Conservation (phyloP, 2,888 invertebrate genomes). For the Rhingia rostrata region DNA sequence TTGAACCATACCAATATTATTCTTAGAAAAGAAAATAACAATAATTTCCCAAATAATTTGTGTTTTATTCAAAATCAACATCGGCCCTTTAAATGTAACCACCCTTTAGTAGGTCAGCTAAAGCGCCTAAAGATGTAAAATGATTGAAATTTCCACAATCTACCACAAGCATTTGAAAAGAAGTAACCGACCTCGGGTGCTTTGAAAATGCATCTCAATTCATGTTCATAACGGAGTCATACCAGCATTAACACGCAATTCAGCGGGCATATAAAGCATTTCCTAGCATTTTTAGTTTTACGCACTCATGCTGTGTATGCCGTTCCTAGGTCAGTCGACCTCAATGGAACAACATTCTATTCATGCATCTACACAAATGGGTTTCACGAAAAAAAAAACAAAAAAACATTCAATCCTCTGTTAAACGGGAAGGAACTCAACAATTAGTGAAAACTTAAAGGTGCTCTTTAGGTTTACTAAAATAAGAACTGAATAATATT, state of each 20-base stretch:
- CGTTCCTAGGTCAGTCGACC: conserved; percentile 25
- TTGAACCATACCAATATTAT: no score
- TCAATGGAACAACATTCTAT: conserved; percentile 35
- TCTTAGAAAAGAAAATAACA: no score
- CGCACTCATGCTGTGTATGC: conserved; percentile 32
- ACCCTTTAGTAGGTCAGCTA: no score
- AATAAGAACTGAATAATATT: no score
- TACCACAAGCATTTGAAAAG: not conserved
- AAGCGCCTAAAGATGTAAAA: no score
- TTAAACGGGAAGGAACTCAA: not conserved
- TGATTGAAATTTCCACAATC: no score
- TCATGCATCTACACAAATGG: conserved; percentile 6
- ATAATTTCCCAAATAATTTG: no score
- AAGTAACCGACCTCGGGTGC: not conserved
- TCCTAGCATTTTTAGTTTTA: conserved; percentile 14
- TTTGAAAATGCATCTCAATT: not conserved
- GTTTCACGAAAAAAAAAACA: conserved; percentile 4
- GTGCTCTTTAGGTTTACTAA: no score
- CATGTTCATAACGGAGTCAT: conserved; percentile 10
- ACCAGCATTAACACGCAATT: conserved; percentile 15
- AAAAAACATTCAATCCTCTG: not conserved
- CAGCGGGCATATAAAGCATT: conserved; percentile 17
- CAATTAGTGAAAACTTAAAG: conserved; percentile 22
- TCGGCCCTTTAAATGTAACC: no score
- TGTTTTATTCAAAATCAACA: no score